Conservation (phyloP, 1,140 invertebrate genomes). For the Amyelois transitella region DNA sequence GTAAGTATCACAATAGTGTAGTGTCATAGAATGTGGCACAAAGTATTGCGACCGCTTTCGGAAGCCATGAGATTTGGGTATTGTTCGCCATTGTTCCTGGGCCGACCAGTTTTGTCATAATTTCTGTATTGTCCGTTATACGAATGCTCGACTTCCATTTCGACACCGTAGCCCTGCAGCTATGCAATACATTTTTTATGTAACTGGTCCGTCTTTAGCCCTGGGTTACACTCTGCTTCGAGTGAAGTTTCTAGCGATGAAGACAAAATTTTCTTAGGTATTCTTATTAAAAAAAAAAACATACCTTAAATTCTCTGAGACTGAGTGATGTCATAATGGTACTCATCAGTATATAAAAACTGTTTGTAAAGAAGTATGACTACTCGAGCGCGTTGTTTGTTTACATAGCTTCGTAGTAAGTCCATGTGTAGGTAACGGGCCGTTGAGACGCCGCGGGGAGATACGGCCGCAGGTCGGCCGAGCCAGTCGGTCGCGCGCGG, state of each 20-base stretch:
- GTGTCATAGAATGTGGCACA: slow-evolving; percentile 17
- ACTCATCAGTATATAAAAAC: not conserved
- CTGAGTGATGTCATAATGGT: not conserved
- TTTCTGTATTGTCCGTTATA: slow-evolving; percentile 9
- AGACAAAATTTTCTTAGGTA: no score
- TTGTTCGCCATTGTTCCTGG: slow-evolving; percentile 29
- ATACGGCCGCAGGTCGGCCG: slow-evolving; percentile 13
- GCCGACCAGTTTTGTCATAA: slow-evolving; percentile 17
- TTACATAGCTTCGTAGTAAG: slow-evolving; percentile 61
- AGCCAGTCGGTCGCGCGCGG: slow-evolving; percentile 56
- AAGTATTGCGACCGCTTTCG: slow-evolving; percentile 17
- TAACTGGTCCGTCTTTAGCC: not conserved
- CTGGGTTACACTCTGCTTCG: not conserved
- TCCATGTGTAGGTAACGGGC: slow-evolving; percentile 55
- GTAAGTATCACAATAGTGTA: slow-evolving; percentile 5
- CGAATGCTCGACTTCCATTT: not conserved
- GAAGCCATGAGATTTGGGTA: slow-evolving; percentile 26
- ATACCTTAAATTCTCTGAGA: not conserved
- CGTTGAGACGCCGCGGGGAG: slow-evolving; percentile 43
- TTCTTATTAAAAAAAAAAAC: not conserved
- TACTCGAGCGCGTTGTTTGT: slow-evolving; percentile 46
- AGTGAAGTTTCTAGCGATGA: not conserved
- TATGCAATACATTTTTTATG: not conserved
- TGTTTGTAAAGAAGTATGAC: slow-evolving; percentile 1
- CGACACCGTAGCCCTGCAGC: not conserved